A percentile compares a stretch with the other conserved stretches of the same genome.
Conservation (phyloP, 2,888 invertebrate species). For the Orthosia incerta region DNA sequence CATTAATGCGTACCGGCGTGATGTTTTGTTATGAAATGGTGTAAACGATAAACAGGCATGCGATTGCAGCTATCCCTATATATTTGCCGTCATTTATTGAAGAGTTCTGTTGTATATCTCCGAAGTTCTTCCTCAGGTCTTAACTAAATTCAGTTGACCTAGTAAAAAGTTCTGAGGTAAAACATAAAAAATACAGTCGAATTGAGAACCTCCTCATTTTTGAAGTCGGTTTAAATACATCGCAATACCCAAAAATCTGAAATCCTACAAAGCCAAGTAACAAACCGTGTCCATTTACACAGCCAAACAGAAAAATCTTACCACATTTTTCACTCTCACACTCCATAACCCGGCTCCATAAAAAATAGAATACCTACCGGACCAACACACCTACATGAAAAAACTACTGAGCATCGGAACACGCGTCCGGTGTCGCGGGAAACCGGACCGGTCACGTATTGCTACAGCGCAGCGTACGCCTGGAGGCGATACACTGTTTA, state of each 20-base stretch:
- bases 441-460: conserved; percentile 70
- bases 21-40: too few relatives aligned
- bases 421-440: conserved; percentile 61
- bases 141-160: too few relatives aligned
- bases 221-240: too few relatives aligned
- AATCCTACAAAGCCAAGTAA: not conserved
- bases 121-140: too few relatives aligned
- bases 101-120: too few relatives aligned
- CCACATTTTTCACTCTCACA: conserved; percentile 36
- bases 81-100: too few relatives aligned
- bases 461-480: conserved; percentile 66
- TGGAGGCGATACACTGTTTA: conserved; percentile 72
- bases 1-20: too few relatives aligned
- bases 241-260: not conserved
- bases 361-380: conserved; percentile 22
- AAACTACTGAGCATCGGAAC: conserved; percentile 40
- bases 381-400: conserved; percentile 43
- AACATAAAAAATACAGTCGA: too few relatives aligned
- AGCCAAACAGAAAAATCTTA: conserved; percentile 15
- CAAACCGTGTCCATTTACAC: not conserved
- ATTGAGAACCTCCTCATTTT: too few relatives aligned
- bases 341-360: conserved; percentile 10
- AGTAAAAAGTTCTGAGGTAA: too few relatives aligned
- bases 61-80: too few relatives aligned
- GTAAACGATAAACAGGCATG: too few relatives aligned